These are phyloP conservation scores for Monochamus saltuarius DNA, from an alignment of 1,140 invertebrate species.

Conservation along the genomic window DNA sequence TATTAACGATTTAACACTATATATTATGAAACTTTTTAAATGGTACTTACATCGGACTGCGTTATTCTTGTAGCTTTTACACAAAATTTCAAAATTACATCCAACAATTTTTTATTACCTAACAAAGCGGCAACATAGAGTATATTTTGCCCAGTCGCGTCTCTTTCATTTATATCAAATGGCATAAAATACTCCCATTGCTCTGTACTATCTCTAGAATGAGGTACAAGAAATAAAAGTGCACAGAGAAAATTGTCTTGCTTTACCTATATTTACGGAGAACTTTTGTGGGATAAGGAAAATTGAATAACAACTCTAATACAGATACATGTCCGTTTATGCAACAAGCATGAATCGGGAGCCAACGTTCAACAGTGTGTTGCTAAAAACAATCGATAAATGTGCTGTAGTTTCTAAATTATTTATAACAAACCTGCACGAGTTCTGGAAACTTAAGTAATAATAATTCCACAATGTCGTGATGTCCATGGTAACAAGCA, in stretches of 20 bases:
- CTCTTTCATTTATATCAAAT: conserved; percentile 88
- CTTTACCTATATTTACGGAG: conserved; percentile 65
- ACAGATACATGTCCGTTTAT: conserved; percentile 82
- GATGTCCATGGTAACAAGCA: conserved; percentile 82
- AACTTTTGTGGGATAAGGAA: conserved; percentile 75
- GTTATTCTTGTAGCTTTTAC: conserved; percentile 63
- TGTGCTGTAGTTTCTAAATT: conserved; percentile 4
- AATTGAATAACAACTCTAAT: conserved; percentile 77
- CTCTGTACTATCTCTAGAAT: conserved; percentile 66
- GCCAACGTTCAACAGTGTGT: conserved; percentile 87
- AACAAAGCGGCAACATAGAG: conserved; percentile 85
- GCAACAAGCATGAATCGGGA: conserved; percentile 89
- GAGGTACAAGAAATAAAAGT: conserved; percentile 17
- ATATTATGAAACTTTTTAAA: background rate
- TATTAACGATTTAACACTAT: background rate
- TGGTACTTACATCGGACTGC: conserved; percentile 31
- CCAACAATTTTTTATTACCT: conserved; percentile 79
- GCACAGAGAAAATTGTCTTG: background rate
- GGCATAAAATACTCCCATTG: conserved; percentile 82
- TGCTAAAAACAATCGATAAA: conserved; percentile 55
- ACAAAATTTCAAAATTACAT: conserved; percentile 74
- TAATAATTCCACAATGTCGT: conserved; percentile 78
- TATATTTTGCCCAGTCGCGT: conserved; percentile 86
- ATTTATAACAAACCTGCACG: conserved; percentile 58
- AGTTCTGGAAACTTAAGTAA: conserved; percentile 70